Percentiles rank a stretch among this genome's conserved stretches.
These are phyloP conservation scores for Drosophila engyochracea DNA, from an alignment of 2,888 invertebrate genomes.

Conservation along the genomic window DNA sequence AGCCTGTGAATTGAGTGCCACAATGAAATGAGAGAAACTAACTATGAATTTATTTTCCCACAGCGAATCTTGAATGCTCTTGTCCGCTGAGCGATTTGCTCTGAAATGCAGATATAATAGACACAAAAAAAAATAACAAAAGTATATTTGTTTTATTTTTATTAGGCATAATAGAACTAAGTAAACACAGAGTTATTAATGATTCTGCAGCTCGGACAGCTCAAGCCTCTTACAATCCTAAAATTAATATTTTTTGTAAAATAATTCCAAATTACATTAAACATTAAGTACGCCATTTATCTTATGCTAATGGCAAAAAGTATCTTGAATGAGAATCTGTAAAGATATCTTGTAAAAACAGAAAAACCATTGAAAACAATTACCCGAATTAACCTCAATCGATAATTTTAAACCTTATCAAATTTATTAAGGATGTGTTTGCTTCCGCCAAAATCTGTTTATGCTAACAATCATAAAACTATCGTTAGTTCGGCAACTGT, in stretches of 20 bases:
- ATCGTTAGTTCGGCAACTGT: background rate
- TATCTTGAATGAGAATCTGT: background rate
- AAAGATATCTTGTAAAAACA: background rate
- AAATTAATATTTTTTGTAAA: background rate
- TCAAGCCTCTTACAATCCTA: background rate
- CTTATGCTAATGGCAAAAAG: background rate
- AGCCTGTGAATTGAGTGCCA: slow-evolving; percentile 59
- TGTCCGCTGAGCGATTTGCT: background rate
- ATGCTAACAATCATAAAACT: background rate
- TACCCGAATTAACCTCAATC: too few species aligned
- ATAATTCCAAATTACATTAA: background rate
- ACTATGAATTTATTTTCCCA: background rate
- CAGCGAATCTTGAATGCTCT: slow-evolving; percentile 50
- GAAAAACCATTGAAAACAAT: background rate
- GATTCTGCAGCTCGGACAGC: background rate
- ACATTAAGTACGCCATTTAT: too few species aligned
- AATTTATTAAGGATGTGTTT: background rate
- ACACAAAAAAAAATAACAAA: background rate
- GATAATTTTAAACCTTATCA: background rate
- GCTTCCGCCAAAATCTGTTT: background rate
- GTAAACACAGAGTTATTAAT: background rate
- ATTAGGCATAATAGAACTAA: background rate
- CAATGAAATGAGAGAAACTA: slow-evolving; percentile 55
- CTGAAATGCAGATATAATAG: background rate
- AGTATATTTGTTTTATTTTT: background rate